Evolutionary conservation across 2,797 vertebrate species (phyloP).

Genomic region (Knipowitschia caucasica): DNA sequence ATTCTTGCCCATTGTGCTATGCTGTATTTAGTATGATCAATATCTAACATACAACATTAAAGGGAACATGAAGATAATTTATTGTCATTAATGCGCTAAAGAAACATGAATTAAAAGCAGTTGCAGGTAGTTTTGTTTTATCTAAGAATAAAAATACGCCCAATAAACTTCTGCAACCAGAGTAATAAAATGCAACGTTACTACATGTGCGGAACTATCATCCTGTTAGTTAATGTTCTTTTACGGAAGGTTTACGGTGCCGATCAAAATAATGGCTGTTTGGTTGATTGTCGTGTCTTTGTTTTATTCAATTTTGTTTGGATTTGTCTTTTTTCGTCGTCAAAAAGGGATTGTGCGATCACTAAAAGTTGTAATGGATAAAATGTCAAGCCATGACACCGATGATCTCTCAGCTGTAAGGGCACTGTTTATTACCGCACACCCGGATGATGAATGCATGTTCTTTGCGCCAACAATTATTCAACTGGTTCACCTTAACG

Average conservation of each 20-base stretch:
- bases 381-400: constrained; percentile 4
- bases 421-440: constrained; percentile 81
- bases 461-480: constrained; percentile 91
- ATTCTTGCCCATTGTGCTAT: neutral
- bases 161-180: neutral
- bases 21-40: neutral
- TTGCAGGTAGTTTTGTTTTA: neutral
- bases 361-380: constrained; percentile 24
- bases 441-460: constrained; percentile 96
- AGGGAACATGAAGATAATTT: neutral
- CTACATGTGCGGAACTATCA: constrained; percentile 59
- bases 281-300: constrained; percentile 40
- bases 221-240: constrained; percentile 15
- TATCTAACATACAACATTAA: neutral
- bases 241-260: constrained; percentile 66
- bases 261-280: constrained; percentile 67
- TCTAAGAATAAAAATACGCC: neutral
- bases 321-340: constrained; percentile 52
- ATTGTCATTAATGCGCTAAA: neutral
- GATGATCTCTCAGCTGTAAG: constrained; percentile 31
- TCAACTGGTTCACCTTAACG: constrained; percentile 68
- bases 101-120: neutral
- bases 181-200: neutral
- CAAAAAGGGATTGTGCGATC: constrained; percentile 24
- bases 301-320: constrained; percentile 56